A percentile compares a stretch with the other conserved stretches of the same genome.
These are phyloP conservation scores for Drosophila limbata DNA, from an alignment of 2,888 invertebrate species.

Conservation along the genomic window DNA sequence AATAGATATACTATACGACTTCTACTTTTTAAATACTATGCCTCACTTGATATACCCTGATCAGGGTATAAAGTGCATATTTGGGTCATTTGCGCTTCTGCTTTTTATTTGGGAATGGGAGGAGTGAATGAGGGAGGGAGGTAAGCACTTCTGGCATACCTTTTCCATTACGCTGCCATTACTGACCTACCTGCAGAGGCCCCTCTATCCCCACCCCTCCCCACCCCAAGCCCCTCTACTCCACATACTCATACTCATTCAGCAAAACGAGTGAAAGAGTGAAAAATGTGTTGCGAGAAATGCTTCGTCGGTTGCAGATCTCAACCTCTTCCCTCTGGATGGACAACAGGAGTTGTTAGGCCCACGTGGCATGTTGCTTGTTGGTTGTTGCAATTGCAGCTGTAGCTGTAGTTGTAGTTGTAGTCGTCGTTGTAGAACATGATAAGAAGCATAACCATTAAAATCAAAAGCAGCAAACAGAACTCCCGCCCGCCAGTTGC, in stretches of 20 bases:
- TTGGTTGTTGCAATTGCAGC: slow-evolving; percentile 12
- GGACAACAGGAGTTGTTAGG: slow-evolving; percentile 24
- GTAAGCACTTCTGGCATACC: slow-evolving; percentile 10
- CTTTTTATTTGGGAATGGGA: neutral
- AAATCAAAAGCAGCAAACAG: slow-evolving; percentile 67
- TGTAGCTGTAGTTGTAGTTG: slow-evolving; percentile 20
- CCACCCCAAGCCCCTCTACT: neutral
- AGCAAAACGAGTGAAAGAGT: slow-evolving; percentile 12
- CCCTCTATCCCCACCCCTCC: neutral
- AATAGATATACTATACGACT: neutral
- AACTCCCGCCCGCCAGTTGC: slow-evolving; percentile 45
- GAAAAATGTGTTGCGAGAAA: slow-evolving; percentile 27
- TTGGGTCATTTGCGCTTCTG: slow-evolving; percentile 58
- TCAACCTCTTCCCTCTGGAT: slow-evolving; percentile 1
- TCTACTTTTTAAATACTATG: neutral
- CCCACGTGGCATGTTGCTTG: slow-evolving; percentile 12
- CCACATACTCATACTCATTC: neutral
- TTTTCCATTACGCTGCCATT: slow-evolving; percentile 44
- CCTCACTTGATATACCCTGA: neutral
- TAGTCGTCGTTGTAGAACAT: slow-evolving; percentile 57
- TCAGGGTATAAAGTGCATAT: slow-evolving; percentile 33
- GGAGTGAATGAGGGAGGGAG: neutral
- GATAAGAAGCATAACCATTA: slow-evolving; percentile 79
- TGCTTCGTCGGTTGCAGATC: slow-evolving; percentile 16
- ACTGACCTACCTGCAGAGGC: slow-evolving; percentile 1